Evolutionary conservation across 2,113 vertebrate species (phyloP).

Genomic region (Delphinapterus leucas): DNA sequence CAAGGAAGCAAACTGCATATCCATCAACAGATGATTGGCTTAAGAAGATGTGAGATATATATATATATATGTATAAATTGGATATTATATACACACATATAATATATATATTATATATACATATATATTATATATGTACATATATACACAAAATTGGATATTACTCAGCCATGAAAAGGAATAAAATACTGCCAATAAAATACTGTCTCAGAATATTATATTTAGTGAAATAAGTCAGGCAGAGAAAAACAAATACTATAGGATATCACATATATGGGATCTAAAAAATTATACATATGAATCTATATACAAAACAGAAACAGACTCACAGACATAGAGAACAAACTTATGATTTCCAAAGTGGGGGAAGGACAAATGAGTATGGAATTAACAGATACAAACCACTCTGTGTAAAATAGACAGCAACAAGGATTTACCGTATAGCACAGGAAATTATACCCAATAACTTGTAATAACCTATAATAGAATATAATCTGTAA

Average conservation of each 20-base stretch:
- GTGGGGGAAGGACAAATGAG: not conserved
- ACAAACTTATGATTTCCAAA: not conserved
- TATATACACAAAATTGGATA: not conserved
- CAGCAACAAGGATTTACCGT: not conserved
- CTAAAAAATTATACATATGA: not conserved
- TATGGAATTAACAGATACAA: not conserved
- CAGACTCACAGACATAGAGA: not conserved
- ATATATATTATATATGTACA: no score
- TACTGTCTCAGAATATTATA: not conserved
- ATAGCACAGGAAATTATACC: not conserved
- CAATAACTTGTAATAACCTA: not conserved
- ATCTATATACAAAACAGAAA: not conserved
- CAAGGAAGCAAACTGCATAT: not conserved
- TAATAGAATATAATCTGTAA: not conserved
- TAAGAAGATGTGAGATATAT: not conserved
- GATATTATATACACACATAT: no score
- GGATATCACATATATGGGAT: not conserved
- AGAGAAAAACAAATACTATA: not conserved
- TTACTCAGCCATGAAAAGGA: not conserved
- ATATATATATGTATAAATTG: no score
- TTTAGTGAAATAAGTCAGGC: not conserved
- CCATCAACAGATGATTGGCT: not conserved
- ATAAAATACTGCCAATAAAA: not conserved
- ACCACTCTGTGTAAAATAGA: not conserved
- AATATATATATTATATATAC: no score